Percentiles rank a stretch among this genome's conserved stretches.
These are phyloP conservation scores for Drosophila chauvacae DNA, from an alignment of 1,140 invertebrate species.

Conservation along the genomic window DNA sequence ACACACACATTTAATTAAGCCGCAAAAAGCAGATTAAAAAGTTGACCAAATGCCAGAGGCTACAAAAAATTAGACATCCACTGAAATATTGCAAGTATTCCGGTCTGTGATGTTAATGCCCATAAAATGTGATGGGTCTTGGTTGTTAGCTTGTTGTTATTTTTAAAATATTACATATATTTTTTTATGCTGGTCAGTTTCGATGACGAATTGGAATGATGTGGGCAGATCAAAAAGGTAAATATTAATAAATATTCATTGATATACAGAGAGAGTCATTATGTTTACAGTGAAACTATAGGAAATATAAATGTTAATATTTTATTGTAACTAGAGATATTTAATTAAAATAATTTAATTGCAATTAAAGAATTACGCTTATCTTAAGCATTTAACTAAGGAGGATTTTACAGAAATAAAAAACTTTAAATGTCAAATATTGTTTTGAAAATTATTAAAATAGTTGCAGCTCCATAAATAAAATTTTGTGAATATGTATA, in stretches of 20 bases:
- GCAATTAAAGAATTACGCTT: too few species aligned
- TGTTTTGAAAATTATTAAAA: too few species aligned
- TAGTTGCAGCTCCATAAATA: too few species aligned
- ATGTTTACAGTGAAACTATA: not conserved
- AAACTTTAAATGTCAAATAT: too few species aligned
- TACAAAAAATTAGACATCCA: conserved; percentile 29
- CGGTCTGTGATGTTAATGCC: conserved; percentile 30
- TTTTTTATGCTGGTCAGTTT: conserved; percentile 35
- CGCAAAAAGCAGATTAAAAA: conserved; percentile 59
- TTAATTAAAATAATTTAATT: too few species aligned
- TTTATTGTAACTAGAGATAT: not conserved
- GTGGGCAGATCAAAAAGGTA: conserved; percentile 55
- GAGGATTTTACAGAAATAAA: too few species aligned
- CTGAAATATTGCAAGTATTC: conserved; percentile 42
- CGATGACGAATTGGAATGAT: conserved; percentile 62
- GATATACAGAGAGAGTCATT: not conserved
- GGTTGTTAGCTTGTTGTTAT: not conserved
- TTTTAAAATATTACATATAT: not conserved
- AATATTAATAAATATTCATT: conserved; percentile 21
- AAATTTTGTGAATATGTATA: too few species aligned
- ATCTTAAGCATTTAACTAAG: too few species aligned
- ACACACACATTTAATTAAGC: conserved; percentile 59
- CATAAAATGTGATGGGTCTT: conserved; percentile 25
- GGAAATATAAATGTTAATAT: not conserved
- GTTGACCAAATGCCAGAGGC: conserved; percentile 65